phyloP scores from a whole-genome alignment of 2,113 vertebrate genomes.

The Blennius ocellaris region DNA sequence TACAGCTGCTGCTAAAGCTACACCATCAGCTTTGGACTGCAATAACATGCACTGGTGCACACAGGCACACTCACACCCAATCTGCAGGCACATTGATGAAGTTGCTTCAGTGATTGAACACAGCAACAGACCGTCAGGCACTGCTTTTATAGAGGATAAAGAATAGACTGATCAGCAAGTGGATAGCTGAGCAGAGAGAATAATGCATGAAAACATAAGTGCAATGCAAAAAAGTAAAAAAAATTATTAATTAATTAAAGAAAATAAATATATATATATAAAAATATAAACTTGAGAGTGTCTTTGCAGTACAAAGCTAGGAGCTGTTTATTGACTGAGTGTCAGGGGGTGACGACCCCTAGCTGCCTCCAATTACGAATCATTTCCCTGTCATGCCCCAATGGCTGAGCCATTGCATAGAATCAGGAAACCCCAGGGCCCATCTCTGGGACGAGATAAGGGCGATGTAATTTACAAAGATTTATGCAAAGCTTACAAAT shows the following conservation, averaged over 20 bases:
- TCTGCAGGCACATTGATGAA: conserved; percentile 44
- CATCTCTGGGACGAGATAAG: conserved; percentile 70
- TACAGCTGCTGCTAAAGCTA: conserved; percentile 22
- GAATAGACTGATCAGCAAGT: conserved; percentile 50
- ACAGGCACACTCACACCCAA: conserved; percentile 35
- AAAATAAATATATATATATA: not conserved
- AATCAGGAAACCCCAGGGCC: conserved; percentile 56
- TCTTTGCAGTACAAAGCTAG: conserved; percentile 46
- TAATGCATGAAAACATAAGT: conserved; percentile 21
- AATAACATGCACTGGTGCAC: conserved; percentile 54
- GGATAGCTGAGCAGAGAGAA: conserved; percentile 8
- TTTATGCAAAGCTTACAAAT: conserved; percentile 80
- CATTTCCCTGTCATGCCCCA: conserved; percentile 69
- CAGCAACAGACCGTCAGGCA: conserved; percentile 48
- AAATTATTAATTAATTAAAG: too few species aligned
- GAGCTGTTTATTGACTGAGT: conserved; percentile 72
- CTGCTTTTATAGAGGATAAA: conserved; percentile 38
- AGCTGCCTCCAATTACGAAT: conserved; percentile 75
- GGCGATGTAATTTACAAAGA: conserved; percentile 70
- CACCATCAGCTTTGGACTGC: conserved; percentile 40
- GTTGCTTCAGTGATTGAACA: conserved; percentile 61
- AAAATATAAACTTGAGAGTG: not conserved
- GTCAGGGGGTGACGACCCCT: conserved; percentile 68
- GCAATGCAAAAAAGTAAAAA: conserved; percentile 31
- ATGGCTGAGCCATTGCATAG: conserved; percentile 60